A percentile compares a stretch with the other conserved stretches of the same genome.
Conservation (phyloP, 1,140 invertebrate genomes). For the Halesus radiatus region DNA sequence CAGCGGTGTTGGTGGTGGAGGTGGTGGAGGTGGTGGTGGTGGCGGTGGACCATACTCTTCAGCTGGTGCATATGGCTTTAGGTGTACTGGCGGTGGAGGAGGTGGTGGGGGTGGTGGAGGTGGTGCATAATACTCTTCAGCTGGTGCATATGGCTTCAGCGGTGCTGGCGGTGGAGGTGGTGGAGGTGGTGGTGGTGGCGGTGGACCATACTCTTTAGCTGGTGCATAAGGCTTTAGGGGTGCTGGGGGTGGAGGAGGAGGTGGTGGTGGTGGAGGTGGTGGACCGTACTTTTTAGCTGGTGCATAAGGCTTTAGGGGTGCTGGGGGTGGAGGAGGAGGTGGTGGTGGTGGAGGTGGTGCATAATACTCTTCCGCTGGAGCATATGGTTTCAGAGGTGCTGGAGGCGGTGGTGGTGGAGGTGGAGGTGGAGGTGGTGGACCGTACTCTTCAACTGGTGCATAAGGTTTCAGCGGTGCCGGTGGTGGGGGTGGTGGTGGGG, state of each 20-base stretch:
- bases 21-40: background rate
- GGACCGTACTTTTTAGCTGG: slow-evolving; percentile 41
- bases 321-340: slow-evolving; percentile 27
- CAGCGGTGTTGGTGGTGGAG: slow-evolving; percentile 7
- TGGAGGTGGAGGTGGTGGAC: slow-evolving; percentile 46
- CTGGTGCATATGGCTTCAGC: slow-evolving; percentile 33
- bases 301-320: slow-evolving; percentile 8
- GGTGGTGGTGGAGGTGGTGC: slow-evolving; percentile 39
- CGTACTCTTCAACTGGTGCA: slow-evolving; percentile 56
- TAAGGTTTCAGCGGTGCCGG: slow-evolving; percentile 30
- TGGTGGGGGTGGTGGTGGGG: slow-evolving; percentile 45
- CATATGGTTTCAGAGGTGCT: slow-evolving; percentile 17
- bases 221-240: slow-evolving; percentile 23
- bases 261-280: slow-evolving; percentile 26
- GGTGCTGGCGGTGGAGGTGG: slow-evolving; percentile 3
- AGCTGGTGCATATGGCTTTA: slow-evolving; percentile 7
- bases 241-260: slow-evolving; percentile 47
- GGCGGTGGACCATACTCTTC: slow-evolving; percentile 55
- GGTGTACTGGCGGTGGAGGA: background rate
- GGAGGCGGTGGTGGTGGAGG: slow-evolving; percentile 34
- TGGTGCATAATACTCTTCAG: slow-evolving; percentile 32
- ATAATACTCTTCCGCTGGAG: slow-evolving; percentile 32
- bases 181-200: slow-evolving; percentile 30
- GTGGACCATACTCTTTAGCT: slow-evolving; percentile 20
- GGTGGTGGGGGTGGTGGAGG: slow-evolving; percentile 24